Base-by-base conservation (phyloP, 2,797 vertebrate species). In the Gallinago nigripennis region DNA sequence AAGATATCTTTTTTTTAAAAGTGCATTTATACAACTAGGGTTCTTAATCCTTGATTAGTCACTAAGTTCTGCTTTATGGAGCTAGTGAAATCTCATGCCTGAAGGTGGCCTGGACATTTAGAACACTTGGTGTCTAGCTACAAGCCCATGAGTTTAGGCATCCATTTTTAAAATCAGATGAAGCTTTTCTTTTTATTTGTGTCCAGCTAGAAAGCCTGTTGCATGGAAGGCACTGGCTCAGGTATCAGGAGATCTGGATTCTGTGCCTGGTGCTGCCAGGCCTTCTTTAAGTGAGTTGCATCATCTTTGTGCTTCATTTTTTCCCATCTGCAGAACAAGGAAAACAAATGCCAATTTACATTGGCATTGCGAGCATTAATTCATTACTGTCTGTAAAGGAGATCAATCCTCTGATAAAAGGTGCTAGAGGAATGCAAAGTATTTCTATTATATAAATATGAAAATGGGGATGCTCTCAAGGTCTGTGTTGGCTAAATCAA, bases 341-440 rank as follows among this genome's bases (percentile, higher is more conserved):
- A 88, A 94, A 95, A 92, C 69, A 95, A 86, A 95, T 84, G 18
- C 51, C 70, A 76, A 63, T 93, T 95, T 92, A 94, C 77, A 69
- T 60, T 94, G 92, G 85, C 88, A 37, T 63, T 82, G n/a, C 0
- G 3, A 80, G 43, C 45, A 75, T 93, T 91, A 82, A 91, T 85
- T 92, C 57, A 81, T 78, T 77, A 41, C 61, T 83, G 69, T 78
- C 79, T 91, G 68, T 86, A 85, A 82, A 88, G 48, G 39, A 93
- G 90, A 95, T 92, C 64, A 64, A 66, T 90, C 33, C 31, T 60
- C 48, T 87, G 93, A 97, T 97, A 93, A 94, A 88, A 90, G 39
- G 70, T 95, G 56, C 46, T 87, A 82, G 43, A 94, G 35, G 88
- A 90, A 93, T 93, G 58, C 20, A 60, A 91, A 88, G 20, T 73